A percentile compares a stretch with the other conserved stretches of the same genome.
These are phyloP conservation scores for Andrena bicolor DNA, from an alignment of 2,888 invertebrate genomes.

Conservation along the genomic window DNA sequence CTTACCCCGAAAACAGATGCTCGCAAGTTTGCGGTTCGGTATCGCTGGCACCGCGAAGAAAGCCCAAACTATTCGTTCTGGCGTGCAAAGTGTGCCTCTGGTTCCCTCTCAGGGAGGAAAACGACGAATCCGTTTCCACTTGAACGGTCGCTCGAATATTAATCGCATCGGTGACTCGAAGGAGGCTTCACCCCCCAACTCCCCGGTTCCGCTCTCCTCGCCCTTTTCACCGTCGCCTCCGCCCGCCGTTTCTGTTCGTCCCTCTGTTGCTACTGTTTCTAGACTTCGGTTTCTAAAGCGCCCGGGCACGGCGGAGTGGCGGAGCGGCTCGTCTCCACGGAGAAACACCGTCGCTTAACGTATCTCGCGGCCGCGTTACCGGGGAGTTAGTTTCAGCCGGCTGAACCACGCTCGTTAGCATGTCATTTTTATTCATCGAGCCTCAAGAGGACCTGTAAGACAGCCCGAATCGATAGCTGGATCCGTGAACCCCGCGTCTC, in stretches of 20 bases:
- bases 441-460: conserved; percentile 59
- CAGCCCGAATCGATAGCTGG: conserved; percentile 61
- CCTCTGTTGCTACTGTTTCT: conserved; percentile 16
- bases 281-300: conserved; percentile 7
- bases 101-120: conserved; percentile 4
- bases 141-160: conserved; percentile 80
- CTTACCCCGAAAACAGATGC: neutral
- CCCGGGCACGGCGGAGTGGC: neutral
- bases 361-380: conserved; percentile 48
- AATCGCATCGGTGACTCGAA: conserved; percentile 72
- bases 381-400: conserved; percentile 57
- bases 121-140: conserved; percentile 64
- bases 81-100: conserved; percentile 34
- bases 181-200: conserved; percentile 10
- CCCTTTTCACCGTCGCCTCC: conserved; percentile 15
- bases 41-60: conserved; percentile 20
- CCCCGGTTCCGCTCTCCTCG: conserved; percentile 35
- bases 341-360: conserved; percentile 34
- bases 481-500: conserved; percentile 46
- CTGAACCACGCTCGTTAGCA: conserved; percentile 75
- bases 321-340: neutral
- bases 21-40: conserved; percentile 19
- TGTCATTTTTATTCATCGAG: conserved; percentile 81
- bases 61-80: conserved; percentile 39
- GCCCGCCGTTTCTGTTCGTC: neutral